Conservation (phyloP, 1,140 invertebrate species). For the Pseudomyrmex pallidus region DNA sequence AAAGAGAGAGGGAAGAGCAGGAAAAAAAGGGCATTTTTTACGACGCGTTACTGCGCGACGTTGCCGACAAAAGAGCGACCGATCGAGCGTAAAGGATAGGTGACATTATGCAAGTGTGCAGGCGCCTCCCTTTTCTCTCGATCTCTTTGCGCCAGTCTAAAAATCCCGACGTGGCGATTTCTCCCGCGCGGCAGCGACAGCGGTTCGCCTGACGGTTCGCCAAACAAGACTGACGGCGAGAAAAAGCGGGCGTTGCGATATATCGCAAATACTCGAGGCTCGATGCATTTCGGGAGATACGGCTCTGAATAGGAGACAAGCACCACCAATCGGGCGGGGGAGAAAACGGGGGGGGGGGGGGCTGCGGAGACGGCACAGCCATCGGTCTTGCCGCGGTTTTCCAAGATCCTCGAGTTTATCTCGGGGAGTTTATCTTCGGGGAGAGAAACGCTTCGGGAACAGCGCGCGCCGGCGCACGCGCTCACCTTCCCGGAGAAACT, state of each 20-base stretch:
- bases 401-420: constrained; percentile 76
- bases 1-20: background rate
- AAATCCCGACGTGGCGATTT: constrained; percentile 56
- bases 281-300: constrained; percentile 66
- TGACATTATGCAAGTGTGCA: constrained; percentile 47
- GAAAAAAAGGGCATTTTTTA: constrained; percentile 14
- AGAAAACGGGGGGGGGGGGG: background rate
- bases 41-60: constrained; percentile 37
- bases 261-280: constrained; percentile 58
- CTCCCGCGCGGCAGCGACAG: background rate
- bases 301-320: constrained; percentile 50
- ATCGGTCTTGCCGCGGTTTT: constrained; percentile 79
- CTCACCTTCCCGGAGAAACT: constrained; percentile 54
- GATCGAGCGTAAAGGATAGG: constrained; percentile 47
- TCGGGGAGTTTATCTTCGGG: constrained; percentile 75
- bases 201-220: background rate
- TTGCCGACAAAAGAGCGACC: constrained; percentile 38
- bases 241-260: constrained; percentile 45
- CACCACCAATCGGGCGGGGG: background rate
- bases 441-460: background rate
- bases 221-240: constrained; percentile 51
- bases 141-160: constrained; percentile 7
- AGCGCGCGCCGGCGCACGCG: background rate
- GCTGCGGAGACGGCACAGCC: constrained; percentile 70
- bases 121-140: background rate